Base-by-base conservation (phyloP, 1,140 invertebrate species). In the Drosophila punjabiensis region DNA sequence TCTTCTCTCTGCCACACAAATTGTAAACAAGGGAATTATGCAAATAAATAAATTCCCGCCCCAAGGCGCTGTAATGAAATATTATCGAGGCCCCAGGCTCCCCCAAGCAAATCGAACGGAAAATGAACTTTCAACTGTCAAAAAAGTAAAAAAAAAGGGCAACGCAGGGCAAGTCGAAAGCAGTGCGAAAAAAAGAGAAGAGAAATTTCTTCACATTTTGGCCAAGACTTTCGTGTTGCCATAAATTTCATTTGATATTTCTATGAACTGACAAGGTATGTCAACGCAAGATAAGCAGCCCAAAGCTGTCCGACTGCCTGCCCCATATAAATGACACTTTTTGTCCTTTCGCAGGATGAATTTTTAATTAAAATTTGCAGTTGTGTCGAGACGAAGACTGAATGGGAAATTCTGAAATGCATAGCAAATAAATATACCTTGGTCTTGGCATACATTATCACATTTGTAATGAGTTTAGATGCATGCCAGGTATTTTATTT, bases 11-110 rank as follows among this genome's bases (percentile, higher is more conserved):
- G 58, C 71, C 53, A 53, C 76, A 58, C 76, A 89, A 90, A 82
- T 89, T 86, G 87, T 91, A 91, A 91, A 91, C 88, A 91, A 91
- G 87, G 73, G 86, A 91, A 90, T 90, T 90, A 90, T 90, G 86
- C 82, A 90, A 90, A 90, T 90, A 74, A 74, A 89, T 80, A 77
- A 70, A 68, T 61, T 80, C 43, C 66, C 59, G 62, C 68, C 81
- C 59, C 53, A 56, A 48, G 71, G 45, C 64, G 48, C 37, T 73
- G 66, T 50, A 62, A 70, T 63, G 56, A 60, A 78, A 68, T 78
- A 69, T 79, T 79, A 79, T 71, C 52, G 65, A 48, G 45, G 24
- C 37, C 68, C 39, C 14, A 1, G 13, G 64, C 64, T 18, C 11
- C 37, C 4, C 13, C 43, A 11, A 33, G 39, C 56, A 77, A 77